Evolutionary conservation across 2,888 invertebrate species (phyloP).

Genomic region (Cerastis rubricosa): DNA sequence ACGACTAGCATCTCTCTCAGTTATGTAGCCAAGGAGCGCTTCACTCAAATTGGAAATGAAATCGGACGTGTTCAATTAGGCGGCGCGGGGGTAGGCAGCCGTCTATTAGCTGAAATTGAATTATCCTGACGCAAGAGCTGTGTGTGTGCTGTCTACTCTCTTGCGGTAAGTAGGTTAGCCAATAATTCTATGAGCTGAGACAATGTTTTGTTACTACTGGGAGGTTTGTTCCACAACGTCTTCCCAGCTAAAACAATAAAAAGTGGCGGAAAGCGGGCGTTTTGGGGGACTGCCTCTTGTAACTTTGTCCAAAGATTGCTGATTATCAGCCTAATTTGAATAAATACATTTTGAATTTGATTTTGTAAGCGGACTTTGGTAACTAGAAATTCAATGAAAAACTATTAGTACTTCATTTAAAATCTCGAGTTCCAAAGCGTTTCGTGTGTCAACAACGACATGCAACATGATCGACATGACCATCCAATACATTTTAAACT

Average conservation of each 20-base stretch:
- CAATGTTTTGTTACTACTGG: not conserved
- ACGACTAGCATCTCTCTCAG: not conserved
- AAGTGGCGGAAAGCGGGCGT: not conserved
- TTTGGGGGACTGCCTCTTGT: not conserved
- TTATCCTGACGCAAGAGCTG: slow-evolving; percentile 11
- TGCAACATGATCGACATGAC: not conserved
- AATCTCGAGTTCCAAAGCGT: not conserved
- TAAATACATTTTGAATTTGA: not conserved
- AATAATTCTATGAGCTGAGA: not conserved
- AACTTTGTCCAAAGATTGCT: not conserved
- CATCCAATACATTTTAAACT: not conserved
- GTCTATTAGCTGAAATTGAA: slow-evolving; percentile 26
- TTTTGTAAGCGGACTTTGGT: not conserved
- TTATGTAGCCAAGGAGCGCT: not conserved
- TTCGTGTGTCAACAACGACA: not conserved
- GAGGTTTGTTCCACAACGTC: not conserved
- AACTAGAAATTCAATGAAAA: not conserved
- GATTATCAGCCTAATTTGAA: not conserved
- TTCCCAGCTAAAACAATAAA: not conserved
- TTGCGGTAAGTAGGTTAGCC: not conserved
- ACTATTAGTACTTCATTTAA: not conserved
- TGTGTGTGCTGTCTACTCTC: not conserved
- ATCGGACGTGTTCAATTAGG: slow-evolving; percentile 39
- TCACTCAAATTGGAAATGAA: slow-evolving; percentile 28
- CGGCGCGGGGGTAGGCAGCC: slow-evolving; percentile 2